A percentile compares a stretch with the other conserved stretches of the same genome.
phyloP scores from a whole-genome alignment of 2,113 vertebrate species.

The Callopanchax toddi region DNA sequence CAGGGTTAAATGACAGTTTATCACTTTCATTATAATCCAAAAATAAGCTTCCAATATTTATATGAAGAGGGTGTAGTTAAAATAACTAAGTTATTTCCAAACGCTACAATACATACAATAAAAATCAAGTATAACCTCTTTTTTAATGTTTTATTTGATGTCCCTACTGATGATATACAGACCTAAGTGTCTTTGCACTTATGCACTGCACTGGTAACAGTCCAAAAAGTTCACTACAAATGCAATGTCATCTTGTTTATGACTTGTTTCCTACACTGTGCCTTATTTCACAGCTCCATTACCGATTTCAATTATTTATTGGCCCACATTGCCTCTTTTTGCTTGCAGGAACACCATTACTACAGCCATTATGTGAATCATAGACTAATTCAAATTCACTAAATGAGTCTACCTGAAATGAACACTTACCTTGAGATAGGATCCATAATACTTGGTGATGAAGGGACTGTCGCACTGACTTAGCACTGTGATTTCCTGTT shows the following conservation, averaged over 20 bases:
- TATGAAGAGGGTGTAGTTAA: too few relatives aligned
- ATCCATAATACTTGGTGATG: constrained; percentile 97
- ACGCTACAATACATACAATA: too few relatives aligned
- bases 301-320: constrained; percentile 58
- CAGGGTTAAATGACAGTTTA: too few relatives aligned
- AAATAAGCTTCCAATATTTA: too few relatives aligned
- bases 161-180: neutral
- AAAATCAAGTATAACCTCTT: neutral
- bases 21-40: too few relatives aligned
- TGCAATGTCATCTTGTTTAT: constrained; percentile 2
- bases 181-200: neutral
- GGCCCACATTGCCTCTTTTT: constrained; percentile 32
- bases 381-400: neutral
- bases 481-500: constrained; percentile 98
- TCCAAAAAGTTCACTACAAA: neutral
- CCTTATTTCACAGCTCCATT: constrained; percentile 32
- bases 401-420: neutral
- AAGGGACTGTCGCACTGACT: constrained; percentile 98
- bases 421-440: constrained; percentile 93
- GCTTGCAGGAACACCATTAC: constrained; percentile 25
- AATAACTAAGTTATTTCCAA: too few relatives aligned
- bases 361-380: constrained; percentile 11
- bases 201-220: neutral
- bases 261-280: constrained; percentile 5
- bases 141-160: neutral